Base-by-base conservation (phyloP, 2,888 invertebrate genomes). In the Endomychus coccineus region DNA sequence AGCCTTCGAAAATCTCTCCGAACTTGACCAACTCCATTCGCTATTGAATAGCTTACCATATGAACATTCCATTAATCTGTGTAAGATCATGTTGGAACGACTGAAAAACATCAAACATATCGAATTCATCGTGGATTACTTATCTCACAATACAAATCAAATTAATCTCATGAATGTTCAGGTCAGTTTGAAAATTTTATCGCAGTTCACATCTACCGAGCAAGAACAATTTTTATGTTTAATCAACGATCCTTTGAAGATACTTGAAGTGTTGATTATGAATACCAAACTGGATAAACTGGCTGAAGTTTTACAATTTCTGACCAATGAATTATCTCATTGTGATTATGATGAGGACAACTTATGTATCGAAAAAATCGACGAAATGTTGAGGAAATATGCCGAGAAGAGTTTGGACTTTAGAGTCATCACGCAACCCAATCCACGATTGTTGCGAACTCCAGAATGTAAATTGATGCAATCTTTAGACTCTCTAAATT, bases 261-360 rank as follows among this genome's bases (percentile, higher is more conserved):
- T 92, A 54, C 69, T 91, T 5, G 92, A 92, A 57, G 86, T 89
- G 58, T 71, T 89, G 34, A 61, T 92, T 7, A 90, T 92, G 89
- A 90, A 91, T 56, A 81, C 79, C 0, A 82, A 81, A 57, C 68
- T 87, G 32, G 84, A 85, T 48, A 68, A 72, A 32, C 64, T 87
- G 4, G 69, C 73, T 1, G 70, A 69, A 22, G 74, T 84, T 3
- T 57, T 86, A 15, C 69, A 70, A n/a, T 69, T 71, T 15, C 71
- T 80, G 10, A 66, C 71, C n/a, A 65, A 70, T 1, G 53, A 59
- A 39, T 39, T 65, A 11, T 36, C 51, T 12, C 46, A 52, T 17
- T 46, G 45, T 4, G 77, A 77, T 51, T 73, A 77, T 51, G 75
- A 77, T 53, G 75, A 77, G 52, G 69, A 73, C 27, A 70, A 73